phyloP scores from a whole-genome alignment of 2,113 vertebrate genomes.

The Siniperca chuatsi region DNA sequence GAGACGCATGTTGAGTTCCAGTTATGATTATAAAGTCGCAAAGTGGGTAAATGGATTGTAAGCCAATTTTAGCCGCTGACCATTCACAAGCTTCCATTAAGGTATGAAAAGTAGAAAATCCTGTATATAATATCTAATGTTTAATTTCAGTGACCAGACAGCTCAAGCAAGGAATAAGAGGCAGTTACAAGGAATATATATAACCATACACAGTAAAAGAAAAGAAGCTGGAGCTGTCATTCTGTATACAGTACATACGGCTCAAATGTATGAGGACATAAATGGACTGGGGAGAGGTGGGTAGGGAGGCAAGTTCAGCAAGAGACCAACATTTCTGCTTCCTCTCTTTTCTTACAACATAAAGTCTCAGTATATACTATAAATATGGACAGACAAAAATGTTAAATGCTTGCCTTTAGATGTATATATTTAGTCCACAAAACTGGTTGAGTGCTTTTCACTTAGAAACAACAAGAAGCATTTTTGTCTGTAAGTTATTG shows the following conservation, averaged over 20 bases:
- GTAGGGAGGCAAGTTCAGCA: constrained; percentile 13
- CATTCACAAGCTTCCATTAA: background rate
- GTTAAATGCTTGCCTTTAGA: background rate
- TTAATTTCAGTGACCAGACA: background rate
- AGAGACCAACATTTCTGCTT: constrained; percentile 14
- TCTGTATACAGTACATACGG: constrained; percentile 12
- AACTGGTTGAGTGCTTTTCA: background rate
- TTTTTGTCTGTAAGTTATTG: background rate
- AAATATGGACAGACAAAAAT: background rate
- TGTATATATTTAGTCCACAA: background rate
- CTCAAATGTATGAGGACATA: constrained; percentile 42
- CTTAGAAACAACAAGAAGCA: constrained; percentile 1
- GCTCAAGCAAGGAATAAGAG: background rate
- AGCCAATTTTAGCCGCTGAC: background rate
- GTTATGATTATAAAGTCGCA: background rate
- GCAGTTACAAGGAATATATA: constrained; percentile 7
- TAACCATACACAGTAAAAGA: constrained; percentile 2
- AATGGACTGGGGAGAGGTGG: constrained; percentile 12
- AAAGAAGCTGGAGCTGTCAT: constrained; percentile 32
- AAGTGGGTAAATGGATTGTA: background rate
- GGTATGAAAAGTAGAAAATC: background rate
- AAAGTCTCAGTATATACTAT: background rate
- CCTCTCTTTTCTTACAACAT: background rate
- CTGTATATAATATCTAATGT: background rate
- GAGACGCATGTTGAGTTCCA: background rate